A percentile compares a stretch with the other conserved stretches of the same genome.
These are phyloP conservation scores for Vesta saturnalis DNA, from an alignment of 2,888 invertebrate genomes.

Conservation along the genomic window DNA sequence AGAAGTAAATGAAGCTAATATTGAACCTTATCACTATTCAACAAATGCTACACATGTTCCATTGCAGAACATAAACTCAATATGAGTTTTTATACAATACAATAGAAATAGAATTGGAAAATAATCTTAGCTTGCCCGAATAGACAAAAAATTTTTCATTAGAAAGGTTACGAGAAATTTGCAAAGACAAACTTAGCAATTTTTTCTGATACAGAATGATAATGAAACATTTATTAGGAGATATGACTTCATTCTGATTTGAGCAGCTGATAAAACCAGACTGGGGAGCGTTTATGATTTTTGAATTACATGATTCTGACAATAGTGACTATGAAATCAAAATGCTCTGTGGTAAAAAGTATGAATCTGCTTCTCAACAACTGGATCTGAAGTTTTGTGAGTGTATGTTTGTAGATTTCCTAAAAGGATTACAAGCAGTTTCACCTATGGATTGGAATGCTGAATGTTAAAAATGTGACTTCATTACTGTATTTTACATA, in stretches of 20 bases:
- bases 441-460: conserved; percentile 74
- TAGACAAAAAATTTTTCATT: conserved; percentile 80
- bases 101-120: conserved; percentile 71
- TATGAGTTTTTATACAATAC: conserved; percentile 80
- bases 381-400: conserved; percentile 72
- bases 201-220: conserved; percentile 75
- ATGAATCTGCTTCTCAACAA: conserved; percentile 67
- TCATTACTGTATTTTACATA: too few species aligned
- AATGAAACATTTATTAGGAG: conserved; percentile 77
- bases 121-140: conserved; percentile 75
- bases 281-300: conserved; percentile 77
- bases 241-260: too few species aligned
- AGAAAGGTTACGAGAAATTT: conserved; percentile 70
- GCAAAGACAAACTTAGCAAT: conserved; percentile 76
- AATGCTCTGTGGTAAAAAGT: conserved; percentile 69
- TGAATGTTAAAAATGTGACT: too few species aligned
- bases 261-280: conserved; percentile 74
- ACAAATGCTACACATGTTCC: conserved; percentile 67
- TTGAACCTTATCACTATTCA: conserved; percentile 71
- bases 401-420: conserved; percentile 70
- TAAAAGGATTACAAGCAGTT: conserved; percentile 65
- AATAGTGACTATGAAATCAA: conserved; percentile 59
- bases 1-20: conserved; percentile 65
- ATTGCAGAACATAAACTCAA: conserved; percentile 69
- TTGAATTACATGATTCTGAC: conserved; percentile 73